Percentiles rank a stretch among this genome's conserved stretches.
Conservation (phyloP, 1,140 invertebrate species). For the Manduca sexta region DNA sequence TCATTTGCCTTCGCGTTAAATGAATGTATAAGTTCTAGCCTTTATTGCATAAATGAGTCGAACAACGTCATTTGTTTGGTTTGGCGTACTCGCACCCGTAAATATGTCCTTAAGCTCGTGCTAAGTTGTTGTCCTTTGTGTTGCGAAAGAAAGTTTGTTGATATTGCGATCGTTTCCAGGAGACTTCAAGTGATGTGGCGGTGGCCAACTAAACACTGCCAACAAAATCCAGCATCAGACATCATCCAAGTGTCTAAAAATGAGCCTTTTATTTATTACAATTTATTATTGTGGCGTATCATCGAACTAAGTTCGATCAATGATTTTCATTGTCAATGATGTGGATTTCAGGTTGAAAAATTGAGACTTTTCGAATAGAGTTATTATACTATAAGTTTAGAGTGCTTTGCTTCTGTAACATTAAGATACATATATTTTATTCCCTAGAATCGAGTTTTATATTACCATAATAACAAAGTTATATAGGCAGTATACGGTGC, state of each 20-base stretch:
- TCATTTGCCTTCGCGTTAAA: too few species aligned
- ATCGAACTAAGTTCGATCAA: slow-evolving; percentile 64
- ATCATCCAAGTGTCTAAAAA: slow-evolving; percentile 37
- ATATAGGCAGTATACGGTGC: slow-evolving; percentile 72
- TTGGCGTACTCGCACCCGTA: too few species aligned
- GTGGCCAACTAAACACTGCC: slow-evolving; percentile 41
- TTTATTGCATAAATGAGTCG: too few species aligned
- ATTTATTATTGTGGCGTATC: slow-evolving; percentile 46
- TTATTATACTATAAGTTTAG: slow-evolving; percentile 69
- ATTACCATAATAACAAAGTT: slow-evolving; percentile 67
- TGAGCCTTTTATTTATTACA: slow-evolving; percentile 67
- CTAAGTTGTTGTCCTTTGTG: too few species aligned
- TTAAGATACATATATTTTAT: slow-evolving; percentile 70
- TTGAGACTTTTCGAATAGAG: slow-evolving; percentile 60
- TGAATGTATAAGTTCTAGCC: too few species aligned
- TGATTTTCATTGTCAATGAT: slow-evolving; percentile 40
- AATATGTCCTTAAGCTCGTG: too few species aligned
- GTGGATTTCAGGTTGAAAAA: slow-evolving; percentile 49
- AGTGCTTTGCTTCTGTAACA: slow-evolving; percentile 70
- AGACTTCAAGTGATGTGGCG: slow-evolving; percentile 46
- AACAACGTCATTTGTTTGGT: too few species aligned
- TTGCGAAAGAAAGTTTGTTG: not conserved
- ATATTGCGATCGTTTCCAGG: slow-evolving; percentile 17
- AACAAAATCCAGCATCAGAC: slow-evolving; percentile 15
- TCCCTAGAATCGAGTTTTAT: slow-evolving; percentile 65